A percentile compares a stretch with the other conserved stretches of the same genome.
Conservation (phyloP, 2,888 invertebrate genomes). For the Limnephilus rhombicus region DNA sequence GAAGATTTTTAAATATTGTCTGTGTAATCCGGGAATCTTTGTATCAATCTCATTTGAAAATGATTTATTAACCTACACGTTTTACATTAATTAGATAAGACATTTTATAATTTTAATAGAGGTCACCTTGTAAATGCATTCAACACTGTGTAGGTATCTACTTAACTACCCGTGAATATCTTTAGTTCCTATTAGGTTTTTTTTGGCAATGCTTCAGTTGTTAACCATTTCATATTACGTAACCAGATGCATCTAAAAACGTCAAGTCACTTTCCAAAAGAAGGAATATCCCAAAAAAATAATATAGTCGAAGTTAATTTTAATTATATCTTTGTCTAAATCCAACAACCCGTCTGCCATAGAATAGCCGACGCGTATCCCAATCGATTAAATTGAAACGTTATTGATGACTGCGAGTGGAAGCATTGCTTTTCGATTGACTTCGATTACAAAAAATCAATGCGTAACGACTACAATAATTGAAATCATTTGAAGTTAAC, state of each 20-base stretch:
- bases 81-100: no score
- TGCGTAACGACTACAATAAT: conserved; percentile 5
- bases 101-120: background rate
- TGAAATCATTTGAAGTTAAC: conserved; percentile 40
- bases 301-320: background rate
- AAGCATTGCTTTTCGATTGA: conserved; percentile 23
- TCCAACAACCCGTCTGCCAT: background rate
- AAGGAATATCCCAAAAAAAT: background rate
- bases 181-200: background rate
- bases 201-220: background rate
- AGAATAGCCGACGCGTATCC: background rate
- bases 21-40: no score
- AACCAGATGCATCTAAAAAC: background rate
- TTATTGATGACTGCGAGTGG: background rate
- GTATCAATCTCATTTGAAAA: no score
- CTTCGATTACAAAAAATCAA: conserved; percentile 37
- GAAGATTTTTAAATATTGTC: no score
- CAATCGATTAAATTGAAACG: conserved; percentile 1
- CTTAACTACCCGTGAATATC: no score
- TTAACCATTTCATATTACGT: background rate
- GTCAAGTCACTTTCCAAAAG: background rate
- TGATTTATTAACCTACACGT: no score
- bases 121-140: background rate
- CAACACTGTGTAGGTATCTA: background rate
- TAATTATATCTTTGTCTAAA: background rate